Evolutionary conservation across 2,113 vertebrate species (phyloP), one percentile per base, ranked within the genome.

Genomic region (Perca fluviatilis): DNA sequence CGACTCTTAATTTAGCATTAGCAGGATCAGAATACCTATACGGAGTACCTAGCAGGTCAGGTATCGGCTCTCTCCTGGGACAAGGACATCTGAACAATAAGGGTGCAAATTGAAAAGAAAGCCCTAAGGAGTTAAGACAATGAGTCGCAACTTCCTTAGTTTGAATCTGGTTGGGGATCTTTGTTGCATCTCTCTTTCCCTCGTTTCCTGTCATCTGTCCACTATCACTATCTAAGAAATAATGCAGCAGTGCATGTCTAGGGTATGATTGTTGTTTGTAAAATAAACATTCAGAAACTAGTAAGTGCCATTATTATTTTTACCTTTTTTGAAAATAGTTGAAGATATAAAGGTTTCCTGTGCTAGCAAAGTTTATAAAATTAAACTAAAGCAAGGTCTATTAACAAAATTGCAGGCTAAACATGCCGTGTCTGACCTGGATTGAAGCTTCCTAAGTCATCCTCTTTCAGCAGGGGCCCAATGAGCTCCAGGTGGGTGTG

Each of bases 401-500:
- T 40, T 51, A 7, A 69, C 18, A 33, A 33, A 36, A 15, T 6
- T 56, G 33, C 23, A 66, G 54, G 27, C 13, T 64, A 15, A 75
- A 65, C 7, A 2, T 66, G 25, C 36, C 33, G 27, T 60, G 14
- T 27, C 86, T 87, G 69, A 96, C 94, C 94, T 65, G 88, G 65
- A 66, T 58, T 83, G 64, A 67, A 58, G 47, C 57, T 78, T 33
- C 83, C 88, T 0, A 81, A 77, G 19, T 88, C 87, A 4, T 93
- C 93, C 16, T 95, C 95, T 75, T 91, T 95, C 82, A 96, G 85
- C 56, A 95, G 67, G 0, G 93, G 88, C 8, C 94, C 88, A n/a
- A 96, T 95, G 60, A 95, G 94, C 82, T 96, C 95, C 87, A 96
- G 87, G 40, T 92, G 90, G 53, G 62, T 56, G 18, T 93, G 93